Evolutionary conservation across 1,140 invertebrate genomes (phyloP).

Genomic region (Agrypnia vestita): DNA sequence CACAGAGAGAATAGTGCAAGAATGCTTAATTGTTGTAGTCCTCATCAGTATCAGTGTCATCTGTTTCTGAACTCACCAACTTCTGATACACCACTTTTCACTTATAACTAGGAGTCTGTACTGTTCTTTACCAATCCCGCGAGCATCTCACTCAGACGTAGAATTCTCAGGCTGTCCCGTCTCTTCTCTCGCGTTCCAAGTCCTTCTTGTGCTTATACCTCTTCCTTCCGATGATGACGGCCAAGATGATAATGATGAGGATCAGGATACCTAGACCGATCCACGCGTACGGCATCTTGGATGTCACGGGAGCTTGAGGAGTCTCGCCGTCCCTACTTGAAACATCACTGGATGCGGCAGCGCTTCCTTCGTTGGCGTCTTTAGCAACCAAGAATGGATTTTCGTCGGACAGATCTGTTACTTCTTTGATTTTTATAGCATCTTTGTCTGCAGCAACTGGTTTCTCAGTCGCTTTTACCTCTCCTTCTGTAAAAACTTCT

Average conservation of each 20-base stretch:
- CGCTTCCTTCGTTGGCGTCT: slow-evolving; percentile 37
- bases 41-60: too few relatives aligned
- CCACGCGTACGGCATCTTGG: slow-evolving; percentile 50
- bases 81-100: background rate
- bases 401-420: slow-evolving; percentile 30
- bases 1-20: background rate
- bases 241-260: slow-evolving; percentile 53
- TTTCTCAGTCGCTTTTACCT: background rate
- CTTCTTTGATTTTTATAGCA: background rate
- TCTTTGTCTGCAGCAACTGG: background rate
- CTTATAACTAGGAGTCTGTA: slow-evolving; percentile 3
- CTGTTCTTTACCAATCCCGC: slow-evolving; percentile 16
- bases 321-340: slow-evolving; percentile 30
- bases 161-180: slow-evolving; percentile 55
- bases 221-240: slow-evolving; percentile 54
- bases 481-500: slow-evolving; percentile 48
- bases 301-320: slow-evolving; percentile 28
- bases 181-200: slow-evolving; percentile 55
- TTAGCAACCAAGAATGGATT: slow-evolving; percentile 57
- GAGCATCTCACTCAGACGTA: slow-evolving; percentile 48
- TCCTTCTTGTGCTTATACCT: slow-evolving; percentile 61
- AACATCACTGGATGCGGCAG: slow-evolving; percentile 53
- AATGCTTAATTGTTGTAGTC: background rate
- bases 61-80: background rate
- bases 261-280: slow-evolving; percentile 55